A percentile compares a stretch with the other conserved stretches of the same genome.
Conservation (phyloP, 1,140 invertebrate species). For the Bombus pascuorum region DNA sequence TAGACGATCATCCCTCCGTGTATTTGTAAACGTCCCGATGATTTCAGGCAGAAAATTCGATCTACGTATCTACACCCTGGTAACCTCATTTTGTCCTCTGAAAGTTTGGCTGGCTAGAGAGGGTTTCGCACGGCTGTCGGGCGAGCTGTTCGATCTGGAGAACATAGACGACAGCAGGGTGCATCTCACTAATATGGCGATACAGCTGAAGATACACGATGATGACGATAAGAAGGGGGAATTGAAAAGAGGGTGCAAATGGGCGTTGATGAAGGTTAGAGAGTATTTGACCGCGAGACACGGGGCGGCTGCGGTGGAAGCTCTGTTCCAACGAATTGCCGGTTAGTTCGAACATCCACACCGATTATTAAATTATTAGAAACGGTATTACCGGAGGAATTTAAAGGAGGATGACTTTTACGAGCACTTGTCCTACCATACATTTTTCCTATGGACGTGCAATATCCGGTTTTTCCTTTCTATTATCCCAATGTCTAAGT, state of each 20-base stretch:
- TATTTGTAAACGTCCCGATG: constrained; percentile 9
- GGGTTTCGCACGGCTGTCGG: constrained; percentile 85
- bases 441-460: no score
- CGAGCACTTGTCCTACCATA: no score
- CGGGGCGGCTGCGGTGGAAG: constrained; percentile 78
- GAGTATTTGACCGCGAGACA: constrained; percentile 77
- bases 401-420: no score
- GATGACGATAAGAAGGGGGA: constrained; percentile 13
- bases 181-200: constrained; percentile 86
- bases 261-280: constrained; percentile 77
- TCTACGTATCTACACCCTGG: constrained; percentile 75
- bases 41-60: constrained; percentile 81
- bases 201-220: constrained; percentile 78
- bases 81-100: constrained; percentile 83
- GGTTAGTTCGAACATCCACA: constrained; percentile 61
- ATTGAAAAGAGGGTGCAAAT: constrained; percentile 75
- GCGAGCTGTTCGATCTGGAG: constrained; percentile 84
- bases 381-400: no score
- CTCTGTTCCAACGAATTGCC: constrained; percentile 84
- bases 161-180: constrained; percentile 79
- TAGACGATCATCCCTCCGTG: no score
- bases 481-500: no score
- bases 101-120: constrained; percentile 86
- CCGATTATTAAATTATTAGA: background rate
- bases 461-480: no score